Percentiles rank a stretch among this genome's conserved stretches.
phyloP scores from a whole-genome alignment of 2,888 invertebrate genomes.

The Acleris holmiana region DNA sequence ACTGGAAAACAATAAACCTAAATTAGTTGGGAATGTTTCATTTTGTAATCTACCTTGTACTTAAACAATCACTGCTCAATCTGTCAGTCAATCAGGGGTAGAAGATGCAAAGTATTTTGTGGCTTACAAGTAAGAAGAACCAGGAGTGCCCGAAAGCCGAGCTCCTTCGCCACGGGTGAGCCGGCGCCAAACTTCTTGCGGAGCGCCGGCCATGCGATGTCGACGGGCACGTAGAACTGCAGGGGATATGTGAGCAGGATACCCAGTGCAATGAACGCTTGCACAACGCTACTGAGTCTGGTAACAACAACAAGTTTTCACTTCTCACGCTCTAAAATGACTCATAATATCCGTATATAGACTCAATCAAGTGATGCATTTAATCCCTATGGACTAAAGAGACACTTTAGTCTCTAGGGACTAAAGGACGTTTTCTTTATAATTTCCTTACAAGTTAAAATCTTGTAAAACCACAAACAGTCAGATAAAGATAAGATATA shows the following conservation, averaged over 20 bases:
- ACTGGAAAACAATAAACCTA: constrained; percentile 82
- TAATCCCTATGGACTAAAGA: too few species aligned
- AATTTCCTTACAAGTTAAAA: too few species aligned
- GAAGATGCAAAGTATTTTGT: not conserved
- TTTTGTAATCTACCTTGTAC: not conserved
- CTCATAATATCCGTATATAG: too few species aligned
- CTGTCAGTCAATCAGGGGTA: not conserved
- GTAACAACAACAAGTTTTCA: not conserved
- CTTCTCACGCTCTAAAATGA: too few species aligned
- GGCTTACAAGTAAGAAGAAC: constrained; percentile 94
- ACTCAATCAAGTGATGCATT: too few species aligned
- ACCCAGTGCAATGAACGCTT: constrained; percentile 92
- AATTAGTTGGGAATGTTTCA: not conserved
- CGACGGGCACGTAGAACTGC: constrained; percentile 97
- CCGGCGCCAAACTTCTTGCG: constrained; percentile 80
- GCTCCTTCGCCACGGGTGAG: constrained; percentile 86
- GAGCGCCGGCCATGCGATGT: constrained; percentile 93
- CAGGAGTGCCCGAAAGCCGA: constrained; percentile 87
- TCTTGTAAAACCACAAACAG: too few species aligned
- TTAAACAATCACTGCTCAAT: not conserved
- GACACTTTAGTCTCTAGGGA: too few species aligned
- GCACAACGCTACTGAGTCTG: constrained; percentile 92
- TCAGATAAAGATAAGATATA: too few species aligned
- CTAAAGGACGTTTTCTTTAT: too few species aligned
- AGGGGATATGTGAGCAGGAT: constrained; percentile 96